Percentiles rank a stretch among this genome's conserved stretches.
Evolutionary conservation across 2,113 vertebrate genomes (phyloP).

Genomic region (Monopterus albus): DNA sequence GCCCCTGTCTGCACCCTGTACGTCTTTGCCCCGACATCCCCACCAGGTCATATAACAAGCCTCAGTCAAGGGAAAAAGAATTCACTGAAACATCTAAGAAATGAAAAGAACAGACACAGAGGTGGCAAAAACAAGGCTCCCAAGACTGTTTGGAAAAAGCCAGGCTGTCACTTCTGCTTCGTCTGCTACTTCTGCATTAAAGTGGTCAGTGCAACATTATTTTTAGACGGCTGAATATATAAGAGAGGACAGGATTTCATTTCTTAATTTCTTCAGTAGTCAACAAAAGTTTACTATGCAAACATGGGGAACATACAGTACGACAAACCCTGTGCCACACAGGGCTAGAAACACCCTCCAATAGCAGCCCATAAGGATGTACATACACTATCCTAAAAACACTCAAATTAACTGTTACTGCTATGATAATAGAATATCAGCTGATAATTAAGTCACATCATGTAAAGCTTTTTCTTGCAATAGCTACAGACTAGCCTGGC

Average conservation of each 20-base stretch:
- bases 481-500: no score
- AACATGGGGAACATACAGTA: neutral
- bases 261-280: neutral
- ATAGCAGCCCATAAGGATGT: neutral
- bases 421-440: neutral
- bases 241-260: neutral
- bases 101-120: neutral
- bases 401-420: neutral
- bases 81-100: neutral
- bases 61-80: neutral
- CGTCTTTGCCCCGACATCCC: slow-evolving; percentile 44
- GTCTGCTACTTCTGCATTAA: neutral
- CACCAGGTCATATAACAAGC: slow-evolving; percentile 27
- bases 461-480: no score
- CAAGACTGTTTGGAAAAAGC: neutral
- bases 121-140: neutral
- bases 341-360: neutral
- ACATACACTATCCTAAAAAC: neutral
- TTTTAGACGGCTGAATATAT: neutral
- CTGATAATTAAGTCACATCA: neutral
- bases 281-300: neutral
- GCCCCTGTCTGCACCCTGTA: slow-evolving; percentile 59
- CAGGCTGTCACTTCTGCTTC: neutral
- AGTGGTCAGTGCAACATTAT: neutral
- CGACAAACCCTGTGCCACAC: neutral